Percentiles rank a stretch among this genome's conserved stretches.
phyloP scores from a whole-genome alignment of 1,140 invertebrate genomes.

The Aphidius gifuensis region DNA sequence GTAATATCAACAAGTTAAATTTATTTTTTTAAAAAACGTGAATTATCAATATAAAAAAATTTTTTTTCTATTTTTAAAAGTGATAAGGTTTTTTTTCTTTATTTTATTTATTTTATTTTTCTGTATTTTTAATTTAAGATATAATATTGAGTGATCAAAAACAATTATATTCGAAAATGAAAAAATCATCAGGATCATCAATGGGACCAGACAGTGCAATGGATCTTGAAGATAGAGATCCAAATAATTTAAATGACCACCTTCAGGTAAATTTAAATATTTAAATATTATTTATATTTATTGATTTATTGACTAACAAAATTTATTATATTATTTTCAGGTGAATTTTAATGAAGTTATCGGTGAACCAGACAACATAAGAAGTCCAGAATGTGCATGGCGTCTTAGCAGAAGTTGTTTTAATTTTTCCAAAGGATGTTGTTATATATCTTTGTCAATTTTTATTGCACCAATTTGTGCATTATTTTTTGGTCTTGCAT shows the following conservation, averaged over 20 bases:
- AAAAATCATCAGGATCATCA: slow-evolving; percentile 43
- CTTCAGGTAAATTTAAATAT: slow-evolving; percentile 54
- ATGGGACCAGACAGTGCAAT: slow-evolving; percentile 50
- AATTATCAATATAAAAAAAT: too few species aligned
- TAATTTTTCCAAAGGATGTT: slow-evolving; percentile 64
- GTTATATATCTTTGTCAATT: slow-evolving; percentile 68
- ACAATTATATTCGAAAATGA: slow-evolving; percentile 36
- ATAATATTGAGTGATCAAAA: too few species aligned
- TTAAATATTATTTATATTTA: too few species aligned
- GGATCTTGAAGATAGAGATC: slow-evolving; percentile 67
- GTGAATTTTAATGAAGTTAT: slow-evolving; percentile 59
- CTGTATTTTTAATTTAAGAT: too few species aligned
- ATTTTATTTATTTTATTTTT: too few species aligned
- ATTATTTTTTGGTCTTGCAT: slow-evolving; percentile 67
- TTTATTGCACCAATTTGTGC: slow-evolving; percentile 67
- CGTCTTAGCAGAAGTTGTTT: slow-evolving; percentile 68
- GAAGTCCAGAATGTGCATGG: slow-evolving; percentile 75
- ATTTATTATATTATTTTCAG: slow-evolving; percentile 6
- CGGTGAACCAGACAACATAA: slow-evolving; percentile 71
- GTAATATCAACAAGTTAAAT: too few species aligned
- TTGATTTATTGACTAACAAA: slow-evolving; percentile 36
- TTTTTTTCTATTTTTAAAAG: too few species aligned
- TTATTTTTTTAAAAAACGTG: too few species aligned
- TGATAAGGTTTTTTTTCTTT: too few species aligned
- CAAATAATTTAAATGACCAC: slow-evolving; percentile 66